Conservation (phyloP, 2,113 vertebrate genomes). For the Romanogobio albipinnatus region DNA sequence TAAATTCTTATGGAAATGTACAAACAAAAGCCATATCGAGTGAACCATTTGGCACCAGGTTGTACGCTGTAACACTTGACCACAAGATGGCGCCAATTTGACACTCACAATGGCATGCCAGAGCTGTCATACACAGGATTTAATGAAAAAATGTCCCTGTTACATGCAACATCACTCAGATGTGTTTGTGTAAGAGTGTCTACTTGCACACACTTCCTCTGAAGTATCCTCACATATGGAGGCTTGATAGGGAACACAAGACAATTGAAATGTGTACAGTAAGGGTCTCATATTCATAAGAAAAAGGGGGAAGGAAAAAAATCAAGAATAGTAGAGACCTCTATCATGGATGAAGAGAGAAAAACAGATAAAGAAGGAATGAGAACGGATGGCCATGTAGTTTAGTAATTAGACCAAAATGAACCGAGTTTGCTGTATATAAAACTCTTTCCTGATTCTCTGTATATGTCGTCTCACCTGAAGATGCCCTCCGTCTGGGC, state of each 20-base stretch:
- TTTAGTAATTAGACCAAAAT: slow-evolving; percentile 22
- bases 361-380: neutral
- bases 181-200: too few relatives aligned
- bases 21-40: neutral
- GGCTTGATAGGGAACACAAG: too few relatives aligned
- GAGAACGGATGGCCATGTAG: neutral
- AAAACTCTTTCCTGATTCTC: neutral
- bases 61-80: neutral
- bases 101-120: neutral
- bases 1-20: neutral
- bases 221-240: too few relatives aligned
- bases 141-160: neutral
- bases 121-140: neutral
- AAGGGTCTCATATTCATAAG: too few relatives aligned
- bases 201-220: too few relatives aligned
- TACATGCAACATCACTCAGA: too few relatives aligned
- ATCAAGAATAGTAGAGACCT: too few relatives aligned
- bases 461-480: slow-evolving; percentile 68
- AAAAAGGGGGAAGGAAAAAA: too few relatives aligned
- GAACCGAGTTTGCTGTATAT: neutral
- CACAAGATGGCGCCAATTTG: slow-evolving; percentile 22
- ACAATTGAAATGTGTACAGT: too few relatives aligned
- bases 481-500: slow-evolving; percentile 82
- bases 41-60: neutral
- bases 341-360: neutral